Evolutionary conservation across 2,888 invertebrate species (phyloP).

Genomic region (Hypena proboscidalis): DNA sequence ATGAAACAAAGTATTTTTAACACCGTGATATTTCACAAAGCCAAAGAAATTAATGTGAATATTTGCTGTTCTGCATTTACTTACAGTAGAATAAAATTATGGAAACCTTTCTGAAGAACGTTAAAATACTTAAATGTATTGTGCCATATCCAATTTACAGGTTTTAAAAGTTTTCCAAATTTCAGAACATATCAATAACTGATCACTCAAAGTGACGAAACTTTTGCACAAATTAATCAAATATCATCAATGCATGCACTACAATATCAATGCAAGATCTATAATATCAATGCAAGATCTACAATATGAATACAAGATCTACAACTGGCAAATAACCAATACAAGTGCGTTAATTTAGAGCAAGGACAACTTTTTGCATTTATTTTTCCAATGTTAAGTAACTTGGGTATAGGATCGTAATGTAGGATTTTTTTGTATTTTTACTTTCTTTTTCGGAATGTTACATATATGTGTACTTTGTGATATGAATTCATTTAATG

Average conservation of each 20-base stretch:
- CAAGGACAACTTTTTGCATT: conserved; percentile 66
- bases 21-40: conserved; percentile 82
- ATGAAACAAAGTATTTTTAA: conserved; percentile 68
- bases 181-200: conserved; percentile 39
- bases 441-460: conserved; percentile 59
- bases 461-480: conserved; percentile 70
- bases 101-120: conserved; percentile 43
- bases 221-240: conserved; percentile 12
- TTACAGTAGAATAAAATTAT: conserved; percentile 56
- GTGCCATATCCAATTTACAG: conserved; percentile 49
- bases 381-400: conserved; percentile 70
- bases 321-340: conserved; percentile 31
- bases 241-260: conserved; percentile 32
- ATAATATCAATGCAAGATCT: conserved; percentile 43
- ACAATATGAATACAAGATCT: conserved; percentile 30
- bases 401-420: conserved; percentile 62
- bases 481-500: conserved; percentile 76
- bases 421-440: conserved; percentile 63
- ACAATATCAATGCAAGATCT: conserved; percentile 25
- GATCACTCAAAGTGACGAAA: conserved; percentile 36
- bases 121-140: conserved; percentile 38
- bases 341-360: conserved; percentile 41
- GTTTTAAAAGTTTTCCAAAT: conserved; percentile 20
- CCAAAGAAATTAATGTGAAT: conserved; percentile 77
- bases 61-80: conserved; percentile 70